phyloP scores from a whole-genome alignment of 2,888 invertebrate genomes.

The Brachyopa scutellaris region DNA sequence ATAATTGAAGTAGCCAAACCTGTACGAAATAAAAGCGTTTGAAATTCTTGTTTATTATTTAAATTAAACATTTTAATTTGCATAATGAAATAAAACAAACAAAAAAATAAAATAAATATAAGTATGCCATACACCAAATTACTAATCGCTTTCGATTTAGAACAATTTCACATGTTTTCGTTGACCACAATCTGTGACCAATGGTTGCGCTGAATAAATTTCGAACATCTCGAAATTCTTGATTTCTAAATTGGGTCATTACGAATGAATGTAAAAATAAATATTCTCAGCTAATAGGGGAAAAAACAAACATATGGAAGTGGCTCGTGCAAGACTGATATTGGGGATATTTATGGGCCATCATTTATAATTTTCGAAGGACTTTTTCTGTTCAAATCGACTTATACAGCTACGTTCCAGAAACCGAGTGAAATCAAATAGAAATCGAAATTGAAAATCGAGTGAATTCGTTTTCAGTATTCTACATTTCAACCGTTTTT shows the following conservation, averaged over 20 bases:
- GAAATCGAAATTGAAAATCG: too few species aligned
- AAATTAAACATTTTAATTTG: not conserved
- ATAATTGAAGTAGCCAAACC: not conserved
- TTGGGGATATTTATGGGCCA: too few species aligned
- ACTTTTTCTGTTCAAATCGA: too few species aligned
- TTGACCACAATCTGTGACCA: constrained; percentile 3
- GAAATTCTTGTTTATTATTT: constrained; percentile 6
- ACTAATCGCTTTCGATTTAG: not conserved
- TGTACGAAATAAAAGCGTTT: not conserved
- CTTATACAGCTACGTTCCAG: too few species aligned
- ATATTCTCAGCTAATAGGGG: too few species aligned
- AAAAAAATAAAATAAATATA: not conserved
- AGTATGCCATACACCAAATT: not conserved
- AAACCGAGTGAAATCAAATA: too few species aligned
- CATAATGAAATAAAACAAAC: not conserved
- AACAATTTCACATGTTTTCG: constrained; percentile 9
- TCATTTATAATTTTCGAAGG: too few species aligned
- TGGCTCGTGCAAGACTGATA: too few species aligned
- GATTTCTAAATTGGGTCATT: not conserved
- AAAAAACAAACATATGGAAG: too few species aligned
- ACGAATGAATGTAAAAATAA: too few species aligned
- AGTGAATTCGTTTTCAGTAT: too few species aligned
- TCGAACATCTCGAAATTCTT: not conserved
- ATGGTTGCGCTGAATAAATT: constrained; percentile 14
- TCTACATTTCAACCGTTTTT: too few species aligned